phyloP scores from a whole-genome alignment of 2,113 vertebrate genomes.

The Anguilla japonica region DNA sequence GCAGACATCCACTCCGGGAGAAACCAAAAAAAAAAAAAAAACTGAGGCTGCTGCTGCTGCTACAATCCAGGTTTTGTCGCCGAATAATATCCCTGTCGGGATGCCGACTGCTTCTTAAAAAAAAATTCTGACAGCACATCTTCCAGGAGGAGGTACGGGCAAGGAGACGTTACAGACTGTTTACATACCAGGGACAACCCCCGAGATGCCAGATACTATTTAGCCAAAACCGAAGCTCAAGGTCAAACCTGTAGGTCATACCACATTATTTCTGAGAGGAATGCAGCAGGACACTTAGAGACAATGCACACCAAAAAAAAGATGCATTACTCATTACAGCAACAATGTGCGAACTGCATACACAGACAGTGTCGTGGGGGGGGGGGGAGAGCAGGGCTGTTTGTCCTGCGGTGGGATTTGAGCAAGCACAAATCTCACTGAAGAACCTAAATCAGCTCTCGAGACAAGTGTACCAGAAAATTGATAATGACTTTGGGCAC shows the following conservation, averaged over 20 bases:
- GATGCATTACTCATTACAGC: background rate
- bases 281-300: background rate
- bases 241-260: background rate
- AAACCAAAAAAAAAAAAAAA: background rate
- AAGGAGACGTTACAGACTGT: background rate
- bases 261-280: background rate
- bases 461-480: slow-evolving; percentile 45
- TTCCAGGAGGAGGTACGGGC: background rate
- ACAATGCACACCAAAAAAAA: background rate
- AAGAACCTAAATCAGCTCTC: slow-evolving; percentile 32
- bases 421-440: slow-evolving; percentile 19
- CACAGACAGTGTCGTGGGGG: background rate
- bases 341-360: background rate
- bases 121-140: background rate
- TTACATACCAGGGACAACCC: background rate
- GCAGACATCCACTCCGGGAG: background rate
- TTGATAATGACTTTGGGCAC: slow-evolving; percentile 35
- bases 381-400: background rate
- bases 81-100: background rate
- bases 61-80: background rate
- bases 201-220: background rate
- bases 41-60: background rate
- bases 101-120: background rate
- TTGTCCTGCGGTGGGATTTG: slow-evolving; percentile 1
- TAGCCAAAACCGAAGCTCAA: background rate